Percentiles rank a stretch among this genome's conserved stretches.
Evolutionary conservation across 2,888 invertebrate genomes (phyloP).

Genomic region (Abrostola tripartita): DNA sequence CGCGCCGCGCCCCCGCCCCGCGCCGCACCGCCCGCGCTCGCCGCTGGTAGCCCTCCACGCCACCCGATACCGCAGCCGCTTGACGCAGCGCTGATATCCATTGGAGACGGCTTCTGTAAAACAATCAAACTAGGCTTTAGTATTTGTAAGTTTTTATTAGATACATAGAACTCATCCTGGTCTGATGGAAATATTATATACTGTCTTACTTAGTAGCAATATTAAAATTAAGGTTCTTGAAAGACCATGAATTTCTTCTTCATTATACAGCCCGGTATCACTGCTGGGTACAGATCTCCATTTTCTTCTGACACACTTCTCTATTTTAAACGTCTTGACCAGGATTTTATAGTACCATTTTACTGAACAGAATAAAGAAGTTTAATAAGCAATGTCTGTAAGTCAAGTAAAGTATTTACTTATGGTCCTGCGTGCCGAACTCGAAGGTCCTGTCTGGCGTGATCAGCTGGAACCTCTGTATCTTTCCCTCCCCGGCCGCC

Average conservation of each 20-base stretch:
- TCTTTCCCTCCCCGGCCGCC: slow-evolving; percentile 86
- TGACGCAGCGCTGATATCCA: slow-evolving; percentile 93
- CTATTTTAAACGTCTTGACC: no score
- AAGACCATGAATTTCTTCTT: no score
- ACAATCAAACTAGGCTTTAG: background rate
- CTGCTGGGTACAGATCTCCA: no score
- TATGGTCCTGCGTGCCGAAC: slow-evolving; percentile 92
- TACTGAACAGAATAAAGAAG: no score
- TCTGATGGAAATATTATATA: no score
- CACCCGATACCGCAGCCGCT: slow-evolving; percentile 91
- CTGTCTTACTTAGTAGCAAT: no score
- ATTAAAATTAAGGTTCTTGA: no score
- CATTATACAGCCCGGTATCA: no score
- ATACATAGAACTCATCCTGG: no score
- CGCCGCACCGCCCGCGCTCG: slow-evolving; percentile 85
- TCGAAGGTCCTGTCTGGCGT: slow-evolving; percentile 92
- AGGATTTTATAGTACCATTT: no score
- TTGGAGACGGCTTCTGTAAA: slow-evolving; percentile 90
- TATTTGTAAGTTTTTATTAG: background rate
- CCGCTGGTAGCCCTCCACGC: slow-evolving; percentile 91
- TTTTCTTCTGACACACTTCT: no score
- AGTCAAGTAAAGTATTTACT: slow-evolving; percentile 73
- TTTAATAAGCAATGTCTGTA: no score
- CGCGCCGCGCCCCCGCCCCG: slow-evolving; percentile 87
- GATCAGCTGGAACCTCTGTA: slow-evolving; percentile 90